Conservation (phyloP, 2,113 vertebrate species). For the Mus musculus region DNA sequence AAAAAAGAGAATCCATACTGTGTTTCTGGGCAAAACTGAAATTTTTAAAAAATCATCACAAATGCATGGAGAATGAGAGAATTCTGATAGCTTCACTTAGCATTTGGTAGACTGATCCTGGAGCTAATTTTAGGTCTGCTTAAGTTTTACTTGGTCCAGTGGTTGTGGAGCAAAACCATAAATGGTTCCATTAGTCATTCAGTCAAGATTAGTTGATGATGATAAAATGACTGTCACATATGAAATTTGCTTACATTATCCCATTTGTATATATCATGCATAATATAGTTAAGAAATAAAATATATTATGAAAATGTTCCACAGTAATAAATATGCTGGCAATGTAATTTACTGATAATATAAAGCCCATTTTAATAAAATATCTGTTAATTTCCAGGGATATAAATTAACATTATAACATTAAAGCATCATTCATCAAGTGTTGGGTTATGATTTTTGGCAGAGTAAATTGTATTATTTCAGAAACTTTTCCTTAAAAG, state of each 20-base stretch:
- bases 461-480: not conserved
- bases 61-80: constrained; percentile 37
- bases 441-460: not conserved
- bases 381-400: not conserved
- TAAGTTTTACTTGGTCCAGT: constrained; percentile 51
- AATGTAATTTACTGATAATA: constrained; percentile 34
- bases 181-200: not conserved
- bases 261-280: constrained; percentile 25
- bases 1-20: constrained; percentile 58
- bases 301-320: constrained; percentile 34
- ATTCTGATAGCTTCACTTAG: constrained; percentile 65
- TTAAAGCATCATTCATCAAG: constrained; percentile 36
- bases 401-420: constrained; percentile 21
- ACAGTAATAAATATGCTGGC: constrained; percentile 53
- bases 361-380: constrained; percentile 50
- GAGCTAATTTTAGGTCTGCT: constrained; percentile 54
- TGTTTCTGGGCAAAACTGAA: constrained; percentile 58
- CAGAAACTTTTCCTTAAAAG: not conserved
- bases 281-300: constrained; percentile 68
- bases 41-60: constrained; percentile 53
- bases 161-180: not conserved
- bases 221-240: constrained; percentile 52
- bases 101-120: constrained; percentile 49
- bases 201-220: constrained; percentile 45
- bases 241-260: constrained; percentile 46